Evolutionary conservation across 2,113 vertebrate species (phyloP), one percentile per base, ranked within the genome.

Genomic region (Rhodinocichla rosea): DNA sequence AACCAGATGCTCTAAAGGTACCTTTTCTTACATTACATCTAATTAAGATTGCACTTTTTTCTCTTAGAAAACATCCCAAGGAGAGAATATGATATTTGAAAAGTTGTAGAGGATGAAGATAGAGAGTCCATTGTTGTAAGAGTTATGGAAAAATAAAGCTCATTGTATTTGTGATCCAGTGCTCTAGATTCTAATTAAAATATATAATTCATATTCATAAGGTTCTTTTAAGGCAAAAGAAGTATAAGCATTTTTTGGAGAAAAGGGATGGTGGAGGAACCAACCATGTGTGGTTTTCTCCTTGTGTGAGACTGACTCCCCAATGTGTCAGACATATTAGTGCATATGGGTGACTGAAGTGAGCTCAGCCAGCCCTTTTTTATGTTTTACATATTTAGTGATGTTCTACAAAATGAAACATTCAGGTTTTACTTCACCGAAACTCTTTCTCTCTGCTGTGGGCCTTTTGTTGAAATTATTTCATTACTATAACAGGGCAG

Each of bases 1-100:
- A 99, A 56, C 98, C 98, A 7, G 98, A 99, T 19, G 98, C 99
- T 78, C 97, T 99, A n/a, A 99, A 99, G 99, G 99, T 99, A 90
- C 78, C 40, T 92, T 68, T 5, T 63, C 50, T 57, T 76, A 21
- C 53, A 23, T 65, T 82, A 16, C 14, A 37, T 67, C 40, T 73
- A 47, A 85, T 77, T n/a, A 65, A 83, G 45, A 16, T 47, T 84
- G 42, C 23, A 47, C 13, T 63, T 64, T 13, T 74, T 87, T 37
- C 5, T 82, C n/a, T 83, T 47, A 47, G 47, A 79, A 89, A 74
- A 59, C 49, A 37, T 70, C 11, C 15, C 23, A 75, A 77, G 32
- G 53, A 87, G 35, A 85, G 11, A 53, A 37, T 67, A n/a, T 32
- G 15, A 11, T 32, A 30, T 85, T 69, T 52, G 20, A 91, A 50